Conservation (phyloP, 1,140 invertebrate genomes). For the Pseudachorutes palmiensis region DNA sequence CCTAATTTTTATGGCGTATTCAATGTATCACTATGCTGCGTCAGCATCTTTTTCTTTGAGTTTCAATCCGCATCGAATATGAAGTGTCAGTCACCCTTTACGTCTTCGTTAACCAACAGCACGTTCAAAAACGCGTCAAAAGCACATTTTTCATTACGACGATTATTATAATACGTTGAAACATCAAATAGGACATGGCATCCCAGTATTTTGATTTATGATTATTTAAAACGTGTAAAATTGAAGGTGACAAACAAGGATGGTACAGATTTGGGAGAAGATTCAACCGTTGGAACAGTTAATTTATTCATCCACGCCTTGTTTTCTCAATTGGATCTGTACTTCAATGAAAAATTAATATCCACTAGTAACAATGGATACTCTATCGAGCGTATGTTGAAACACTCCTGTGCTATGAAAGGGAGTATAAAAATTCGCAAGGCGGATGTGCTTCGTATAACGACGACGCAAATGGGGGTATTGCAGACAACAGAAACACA, state of each 20-base stretch:
- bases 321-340: background rate
- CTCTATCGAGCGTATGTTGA: conserved; percentile 45
- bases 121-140: background rate
- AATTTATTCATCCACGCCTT: background rate
- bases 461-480: conserved; percentile 3
- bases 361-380: conserved; percentile 44
- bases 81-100: too few relatives aligned
- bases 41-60: too few relatives aligned
- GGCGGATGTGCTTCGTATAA: conserved; percentile 36
- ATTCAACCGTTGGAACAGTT: background rate
- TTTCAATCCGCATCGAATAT: too few relatives aligned
- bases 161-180: background rate
- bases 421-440: conserved; percentile 43
- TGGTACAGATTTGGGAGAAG: background rate
- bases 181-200: background rate
- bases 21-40: too few relatives aligned
- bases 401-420: conserved; percentile 43
- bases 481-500: background rate
- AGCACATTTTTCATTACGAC: background rate
- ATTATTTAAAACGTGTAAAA: background rate
- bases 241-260: background rate
- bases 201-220: background rate
- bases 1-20: too few relatives aligned
- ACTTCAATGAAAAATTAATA: conserved; percentile 45
- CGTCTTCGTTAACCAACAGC: too few relatives aligned